A percentile compares a stretch with the other conserved stretches of the same genome.
Conservation (phyloP, 2,113 vertebrate genomes). For the Oncorhynchus kisutch region DNA sequence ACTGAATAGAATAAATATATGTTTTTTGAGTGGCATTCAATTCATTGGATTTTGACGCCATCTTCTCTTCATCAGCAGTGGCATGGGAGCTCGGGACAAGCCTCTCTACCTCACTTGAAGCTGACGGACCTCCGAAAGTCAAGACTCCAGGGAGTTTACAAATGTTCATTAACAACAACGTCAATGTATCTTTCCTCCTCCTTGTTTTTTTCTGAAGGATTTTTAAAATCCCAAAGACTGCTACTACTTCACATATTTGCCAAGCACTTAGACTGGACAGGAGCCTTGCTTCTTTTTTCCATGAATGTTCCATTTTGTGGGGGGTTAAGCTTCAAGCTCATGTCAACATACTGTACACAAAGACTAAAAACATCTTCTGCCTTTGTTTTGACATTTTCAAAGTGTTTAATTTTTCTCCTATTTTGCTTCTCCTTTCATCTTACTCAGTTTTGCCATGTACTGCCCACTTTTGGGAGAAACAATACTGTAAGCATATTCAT, state of each 20-base stretch:
- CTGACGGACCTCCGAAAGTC: conserved; percentile 78
- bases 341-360: conserved; percentile 63
- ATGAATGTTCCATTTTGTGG: conserved; percentile 59
- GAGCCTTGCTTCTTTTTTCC: conserved; percentile 47
- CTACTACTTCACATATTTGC: conserved; percentile 72
- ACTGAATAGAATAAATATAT: too few relatives aligned
- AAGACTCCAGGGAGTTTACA: conserved; percentile 79
- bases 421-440: too few relatives aligned
- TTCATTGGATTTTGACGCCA: background rate
- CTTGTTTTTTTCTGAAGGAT: conserved; percentile 70
- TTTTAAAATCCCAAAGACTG: conserved; percentile 75
- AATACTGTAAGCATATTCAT: too few relatives aligned
- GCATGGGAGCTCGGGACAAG: conserved; percentile 95
- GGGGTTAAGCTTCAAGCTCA: conserved; percentile 67
- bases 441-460: too few relatives aligned
- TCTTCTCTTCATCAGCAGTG: conserved; percentile 72
- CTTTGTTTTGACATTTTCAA: too few relatives aligned
- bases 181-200: conserved; percentile 63
- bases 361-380: conserved; percentile 66
- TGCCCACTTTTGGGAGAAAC: too few relatives aligned
- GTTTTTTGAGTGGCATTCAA: background rate
- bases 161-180: conserved; percentile 58
- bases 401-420: too few relatives aligned
- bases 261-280: conserved; percentile 80
- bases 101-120: conserved; percentile 99